A percentile compares a stretch with the other conserved stretches of the same genome.
These are phyloP conservation scores for Daktulosphaira vitifoliae DNA, from an alignment of 1,140 invertebrate species.

Conservation along the genomic window DNA sequence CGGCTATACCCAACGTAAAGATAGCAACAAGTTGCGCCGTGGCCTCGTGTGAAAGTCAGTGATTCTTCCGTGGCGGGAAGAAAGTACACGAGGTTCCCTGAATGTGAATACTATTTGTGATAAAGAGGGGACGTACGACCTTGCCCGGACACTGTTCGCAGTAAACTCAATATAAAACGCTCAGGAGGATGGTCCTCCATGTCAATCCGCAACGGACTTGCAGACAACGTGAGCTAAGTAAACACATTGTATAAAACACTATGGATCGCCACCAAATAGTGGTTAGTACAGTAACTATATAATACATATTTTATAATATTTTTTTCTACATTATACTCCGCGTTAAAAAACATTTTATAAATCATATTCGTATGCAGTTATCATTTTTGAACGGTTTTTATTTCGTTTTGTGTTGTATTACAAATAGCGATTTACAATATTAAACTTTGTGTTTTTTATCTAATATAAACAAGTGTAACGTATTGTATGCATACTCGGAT, in stretches of 20 bases:
- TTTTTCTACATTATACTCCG: too few species aligned
- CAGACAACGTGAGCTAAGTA: conserved; percentile 10
- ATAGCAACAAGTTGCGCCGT: neutral
- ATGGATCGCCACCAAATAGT: conserved; percentile 30
- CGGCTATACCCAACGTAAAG: too few species aligned
- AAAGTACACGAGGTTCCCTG: neutral
- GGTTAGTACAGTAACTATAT: conserved; percentile 13
- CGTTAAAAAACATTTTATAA: too few species aligned
- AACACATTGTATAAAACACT: neutral
- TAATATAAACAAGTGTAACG: too few species aligned
- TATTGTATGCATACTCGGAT: too few species aligned
- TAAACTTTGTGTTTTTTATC: too few species aligned
- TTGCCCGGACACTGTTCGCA: neutral
- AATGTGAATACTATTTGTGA: too few species aligned
- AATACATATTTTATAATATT: neutral
- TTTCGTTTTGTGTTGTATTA: too few species aligned
- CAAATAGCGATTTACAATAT: too few species aligned
- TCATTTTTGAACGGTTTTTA: too few species aligned
- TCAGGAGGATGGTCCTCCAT: conserved; percentile 3
- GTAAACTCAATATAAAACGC: conserved; percentile 19
- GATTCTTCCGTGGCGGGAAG: neutral
- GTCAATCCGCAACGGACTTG: conserved; percentile 27
- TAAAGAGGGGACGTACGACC: conserved; percentile 23
- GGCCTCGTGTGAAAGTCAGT: conserved; percentile 14
- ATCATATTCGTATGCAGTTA: too few species aligned